Evolutionary conservation across 2,888 invertebrate species (phyloP), one percentile per base, ranked within the genome.

Genomic region (Dynastes grantii): DNA sequence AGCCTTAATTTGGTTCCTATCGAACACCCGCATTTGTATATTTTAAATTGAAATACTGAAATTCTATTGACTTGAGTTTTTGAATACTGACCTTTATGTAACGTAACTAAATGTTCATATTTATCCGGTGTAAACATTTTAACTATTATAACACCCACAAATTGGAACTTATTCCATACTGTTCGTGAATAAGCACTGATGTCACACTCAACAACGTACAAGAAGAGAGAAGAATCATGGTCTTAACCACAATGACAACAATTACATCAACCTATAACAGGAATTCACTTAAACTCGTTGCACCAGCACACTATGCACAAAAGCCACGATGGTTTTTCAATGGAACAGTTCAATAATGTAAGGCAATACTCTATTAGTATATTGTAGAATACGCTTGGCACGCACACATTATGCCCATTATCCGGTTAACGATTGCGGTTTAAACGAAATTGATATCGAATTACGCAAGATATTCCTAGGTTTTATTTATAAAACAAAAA

Each of bases 361-460:
- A 75, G 45, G 29, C 27, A 63, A 75, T 45, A 75, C n/a, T 27
- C 40, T 22, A 51, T 63, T 63, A 63, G 11, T 63, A 29, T 27
- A 63, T 13, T 51, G 55, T 29, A 61, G 63, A 75, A 61, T 75
- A 75, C 61, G 61, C 58, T 45, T 55, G 73, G 61, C n/a, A 75
- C 55, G 73, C 40, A 75, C 45, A 9, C 32, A 70, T 49, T 45
- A 45, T 61, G 45, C 61, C 63, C 45, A 61, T 75, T 75, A 75
- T 61, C n/a, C 73, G 45, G 37, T 75, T 61, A 75, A 40, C 45
- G 45, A 32, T 71, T 75, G 73, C 45, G 73, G 61, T 75, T 75
- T 49, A 61, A 71, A n/a, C 29, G 71, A 71, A 71, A 58, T 45
- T 61, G 61, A 61, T 75, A 75, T 75, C 61, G 29, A 49, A 75